phyloP scores from a whole-genome alignment of 2,113 vertebrate species.

The Athene noctua region DNA sequence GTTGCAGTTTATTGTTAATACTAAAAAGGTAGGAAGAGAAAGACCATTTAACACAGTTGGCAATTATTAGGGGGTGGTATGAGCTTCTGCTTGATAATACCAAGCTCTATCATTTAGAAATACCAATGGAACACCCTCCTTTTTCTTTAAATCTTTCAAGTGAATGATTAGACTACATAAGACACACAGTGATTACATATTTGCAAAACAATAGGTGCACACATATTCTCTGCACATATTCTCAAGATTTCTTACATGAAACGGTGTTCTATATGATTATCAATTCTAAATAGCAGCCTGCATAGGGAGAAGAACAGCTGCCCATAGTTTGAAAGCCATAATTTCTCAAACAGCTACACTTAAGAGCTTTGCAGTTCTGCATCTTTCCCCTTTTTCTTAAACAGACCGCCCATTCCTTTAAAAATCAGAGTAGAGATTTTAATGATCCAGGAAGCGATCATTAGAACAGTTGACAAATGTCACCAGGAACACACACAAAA shows the following conservation, averaged over 20 bases:
- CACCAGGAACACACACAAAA: not conserved
- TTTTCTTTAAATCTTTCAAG: not conserved
- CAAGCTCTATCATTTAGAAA: not conserved
- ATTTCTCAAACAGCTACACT: not conserved
- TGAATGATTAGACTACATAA: not conserved
- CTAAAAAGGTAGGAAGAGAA: conserved; percentile 72
- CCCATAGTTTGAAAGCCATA: not conserved
- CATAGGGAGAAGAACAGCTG: not conserved
- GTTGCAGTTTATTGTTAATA: conserved; percentile 98
- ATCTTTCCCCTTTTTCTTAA: not conserved
- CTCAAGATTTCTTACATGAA: not conserved
- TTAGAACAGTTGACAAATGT: not conserved
- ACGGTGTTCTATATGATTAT: not conserved
- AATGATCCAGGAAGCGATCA: not conserved
- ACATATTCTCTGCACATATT: not conserved
- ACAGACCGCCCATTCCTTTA: not conserved
- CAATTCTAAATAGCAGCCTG: not conserved
- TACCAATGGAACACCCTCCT: not conserved
- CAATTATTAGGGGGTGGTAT: not conserved
- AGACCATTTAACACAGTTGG: not conserved
- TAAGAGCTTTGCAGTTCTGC: not conserved
- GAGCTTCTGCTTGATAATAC: not conserved
- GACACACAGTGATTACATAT: not conserved
- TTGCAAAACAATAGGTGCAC: not conserved
- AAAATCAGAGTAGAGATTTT: not conserved